phyloP scores from a whole-genome alignment of 1,140 invertebrate species.

The Formica selysi region DNA sequence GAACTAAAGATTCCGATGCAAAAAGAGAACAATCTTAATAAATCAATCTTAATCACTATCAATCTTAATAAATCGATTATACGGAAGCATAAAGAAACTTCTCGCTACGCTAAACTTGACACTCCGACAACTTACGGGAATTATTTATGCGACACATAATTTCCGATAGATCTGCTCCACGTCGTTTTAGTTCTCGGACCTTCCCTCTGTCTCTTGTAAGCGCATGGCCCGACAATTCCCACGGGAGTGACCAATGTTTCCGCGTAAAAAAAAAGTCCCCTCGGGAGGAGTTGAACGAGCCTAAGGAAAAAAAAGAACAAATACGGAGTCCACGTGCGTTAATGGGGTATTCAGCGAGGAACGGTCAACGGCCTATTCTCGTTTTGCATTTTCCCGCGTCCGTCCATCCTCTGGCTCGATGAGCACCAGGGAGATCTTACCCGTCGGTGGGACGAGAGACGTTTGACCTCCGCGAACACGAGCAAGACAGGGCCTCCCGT shows the following conservation, averaged over 20 bases:
- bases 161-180: constrained; percentile 39
- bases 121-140: constrained; percentile 14
- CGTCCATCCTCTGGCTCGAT: constrained; percentile 37
- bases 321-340: constrained; percentile 51
- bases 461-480: constrained; percentile 50
- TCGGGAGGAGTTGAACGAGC: background rate
- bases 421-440: constrained; percentile 42
- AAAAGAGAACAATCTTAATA: background rate
- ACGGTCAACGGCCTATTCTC: constrained; percentile 61
- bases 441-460: constrained; percentile 20
- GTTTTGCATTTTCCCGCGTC: constrained; percentile 61
- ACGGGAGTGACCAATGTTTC: constrained; percentile 49
- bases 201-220: background rate
- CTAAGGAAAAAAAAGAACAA: constrained; percentile 40
- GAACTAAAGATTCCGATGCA: background rate
- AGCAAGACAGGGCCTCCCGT: constrained; percentile 15
- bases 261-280: constrained; percentile 32
- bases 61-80: background rate
- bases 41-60: background rate
- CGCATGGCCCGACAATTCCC: constrained; percentile 47
- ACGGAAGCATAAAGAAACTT: background rate
- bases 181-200: constrained; percentile 5
- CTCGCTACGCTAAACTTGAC: background rate
- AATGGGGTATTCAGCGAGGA: constrained; percentile 52
- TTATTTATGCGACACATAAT: constrained; percentile 57